These are phyloP conservation scores for Drosophila melanogaster DNA, from an alignment of 1,140 invertebrate genomes.

Conservation along the genomic window Release_6_plus_ISO1_MT NT_033777.3:26553501-26554000, in stretches of 20 bases:
- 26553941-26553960: conserved; percentile 54
- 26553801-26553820: conserved; percentile 52
- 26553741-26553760: conserved; percentile 46
- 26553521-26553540: conserved; percentile 51
- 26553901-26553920: conserved; percentile 81
- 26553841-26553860: conserved; percentile 34
- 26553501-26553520: conserved; percentile 75
- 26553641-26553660: conserved; percentile 8
- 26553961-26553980: conserved; percentile 47
- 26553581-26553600: neutral
- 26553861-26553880: conserved; percentile 77
- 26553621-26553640: neutral
- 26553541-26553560: conserved; percentile 32
- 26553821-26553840: conserved; percentile 4
- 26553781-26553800: conserved; percentile 55
- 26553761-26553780: conserved; percentile 54
- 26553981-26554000: conserved; percentile 5
- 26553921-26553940: conserved; percentile 77
- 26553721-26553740: conserved; percentile 18
- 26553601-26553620: neutral
- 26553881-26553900: conserved; percentile 70
- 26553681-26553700: conserved; percentile 61
- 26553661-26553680: conserved; percentile 54
- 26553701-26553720: conserved; percentile 54
- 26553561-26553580: conserved; percentile 30